phyloP scores from a whole-genome alignment of 2,888 invertebrate species.

The Helleia helle region DNA sequence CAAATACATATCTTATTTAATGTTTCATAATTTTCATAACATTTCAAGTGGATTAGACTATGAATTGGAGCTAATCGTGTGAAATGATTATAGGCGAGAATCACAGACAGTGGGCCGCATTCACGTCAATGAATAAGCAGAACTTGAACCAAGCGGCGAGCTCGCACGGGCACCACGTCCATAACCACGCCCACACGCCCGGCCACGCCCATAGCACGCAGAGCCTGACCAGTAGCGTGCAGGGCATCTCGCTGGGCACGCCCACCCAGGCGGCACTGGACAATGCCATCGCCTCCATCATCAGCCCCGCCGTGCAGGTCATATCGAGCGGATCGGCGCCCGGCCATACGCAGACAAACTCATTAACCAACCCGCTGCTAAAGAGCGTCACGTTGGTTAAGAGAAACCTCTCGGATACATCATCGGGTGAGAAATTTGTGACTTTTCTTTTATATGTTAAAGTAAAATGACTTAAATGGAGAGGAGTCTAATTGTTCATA shows the following conservation, averaged over 20 bases:
- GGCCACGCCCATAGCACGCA: slow-evolving; percentile 34
- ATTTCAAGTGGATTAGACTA: too few relatives aligned
- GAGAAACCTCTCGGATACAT: neutral
- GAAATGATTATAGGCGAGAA: slow-evolving; percentile 50
- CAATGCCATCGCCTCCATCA: slow-evolving; percentile 58
- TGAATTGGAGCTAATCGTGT: too few relatives aligned
- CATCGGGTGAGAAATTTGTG: neutral
- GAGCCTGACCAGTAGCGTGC: slow-evolving; percentile 54
- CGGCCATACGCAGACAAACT: neutral
- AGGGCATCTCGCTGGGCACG: slow-evolving; percentile 52
- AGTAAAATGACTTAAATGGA: too few relatives aligned
- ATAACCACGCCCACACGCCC: neutral
- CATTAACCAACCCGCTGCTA: slow-evolving; percentile 6
- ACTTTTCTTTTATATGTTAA: too few relatives aligned
- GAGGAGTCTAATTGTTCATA: too few relatives aligned
- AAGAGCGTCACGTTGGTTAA: slow-evolving; percentile 2
- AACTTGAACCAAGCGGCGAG: slow-evolving; percentile 34
- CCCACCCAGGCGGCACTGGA: slow-evolving; percentile 55
- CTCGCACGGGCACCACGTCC: slow-evolving; percentile 21
- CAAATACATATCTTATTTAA: too few relatives aligned
- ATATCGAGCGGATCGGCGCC: slow-evolving; percentile 50
- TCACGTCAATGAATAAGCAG: slow-evolving; percentile 42
- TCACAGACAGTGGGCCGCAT: slow-evolving; percentile 58
- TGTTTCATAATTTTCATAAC: too few relatives aligned
- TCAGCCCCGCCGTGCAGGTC: slow-evolving; percentile 57